These are phyloP conservation scores for Eilema caniola DNA, from an alignment of 2,888 invertebrate species.

Conservation along the genomic window DNA sequence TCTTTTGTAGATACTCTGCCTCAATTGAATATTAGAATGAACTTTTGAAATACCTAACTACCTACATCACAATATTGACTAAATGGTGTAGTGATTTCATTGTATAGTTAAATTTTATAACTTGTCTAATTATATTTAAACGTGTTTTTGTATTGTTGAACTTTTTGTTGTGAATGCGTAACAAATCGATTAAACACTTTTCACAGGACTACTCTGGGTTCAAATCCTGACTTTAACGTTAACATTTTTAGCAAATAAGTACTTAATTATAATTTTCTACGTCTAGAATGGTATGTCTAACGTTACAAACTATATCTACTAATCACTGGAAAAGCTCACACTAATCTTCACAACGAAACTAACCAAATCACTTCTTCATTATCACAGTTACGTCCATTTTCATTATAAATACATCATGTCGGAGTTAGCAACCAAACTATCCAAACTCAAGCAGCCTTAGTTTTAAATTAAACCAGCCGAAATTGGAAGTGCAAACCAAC, in stretches of 20 bases:
- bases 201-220: background rate
- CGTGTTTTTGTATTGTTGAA: too few species aligned
- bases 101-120: too few species aligned
- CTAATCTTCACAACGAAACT: background rate
- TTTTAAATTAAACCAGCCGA: constrained; percentile 42
- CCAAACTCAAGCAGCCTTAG: constrained; percentile 21
- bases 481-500: constrained; percentile 50
- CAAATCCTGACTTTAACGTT: background rate
- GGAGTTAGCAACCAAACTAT: constrained; percentile 15
- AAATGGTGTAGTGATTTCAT: too few species aligned
- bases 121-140: too few species aligned
- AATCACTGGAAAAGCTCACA: background rate
- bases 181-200: background rate
- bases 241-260: background rate
- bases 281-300: background rate
- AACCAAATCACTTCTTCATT: background rate
- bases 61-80: too few species aligned
- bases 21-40: too few species aligned
- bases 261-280: background rate
- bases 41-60: too few species aligned
- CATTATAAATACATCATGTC: constrained; percentile 17
- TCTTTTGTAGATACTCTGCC: too few species aligned
- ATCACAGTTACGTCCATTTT: background rate
- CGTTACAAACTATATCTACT: background rate
- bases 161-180: background rate